A percentile compares a stretch with the other conserved stretches of the same genome.
Conservation (phyloP, 2,797 vertebrate species). For the Discoglossus pictus region DNA sequence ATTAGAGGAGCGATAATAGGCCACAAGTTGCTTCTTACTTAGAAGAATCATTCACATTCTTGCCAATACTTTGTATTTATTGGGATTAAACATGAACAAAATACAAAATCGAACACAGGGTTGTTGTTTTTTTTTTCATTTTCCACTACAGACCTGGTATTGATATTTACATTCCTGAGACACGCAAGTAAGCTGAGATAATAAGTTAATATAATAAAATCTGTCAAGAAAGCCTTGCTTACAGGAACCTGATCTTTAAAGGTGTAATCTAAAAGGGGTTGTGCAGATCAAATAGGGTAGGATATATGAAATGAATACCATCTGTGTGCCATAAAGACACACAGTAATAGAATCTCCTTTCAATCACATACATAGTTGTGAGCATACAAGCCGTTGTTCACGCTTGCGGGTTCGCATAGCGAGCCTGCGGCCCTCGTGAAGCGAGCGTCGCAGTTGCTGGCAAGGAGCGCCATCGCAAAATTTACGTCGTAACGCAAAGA, state of each 20-base stretch:
- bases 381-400: too few species aligned
- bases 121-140: background rate
- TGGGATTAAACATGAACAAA: background rate
- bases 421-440: too few species aligned
- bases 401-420: too few species aligned
- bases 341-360: too few species aligned
- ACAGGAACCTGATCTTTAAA: constrained; percentile 14
- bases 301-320: too few species aligned
- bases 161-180: background rate
- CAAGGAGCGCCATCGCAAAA: too few species aligned
- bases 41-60: constrained; percentile 32
- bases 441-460: too few species aligned
- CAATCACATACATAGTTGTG: too few species aligned
- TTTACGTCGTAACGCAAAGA: too few species aligned
- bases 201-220: constrained; percentile 6
- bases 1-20: constrained; percentile 35
- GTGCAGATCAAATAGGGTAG: constrained; percentile 14
- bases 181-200: constrained; percentile 15
- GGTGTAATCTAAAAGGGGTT: background rate
- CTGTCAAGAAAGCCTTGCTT: constrained; percentile 24
- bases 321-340: too few species aligned
- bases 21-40: constrained; percentile 32
- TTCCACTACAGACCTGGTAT: background rate
- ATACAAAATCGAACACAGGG: background rate
- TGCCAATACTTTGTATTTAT: constrained; percentile 5